These are phyloP conservation scores for Metridium senile DNA, from an alignment of 92 coral and sea anemone species.

Conservation along the genomic window DNA sequence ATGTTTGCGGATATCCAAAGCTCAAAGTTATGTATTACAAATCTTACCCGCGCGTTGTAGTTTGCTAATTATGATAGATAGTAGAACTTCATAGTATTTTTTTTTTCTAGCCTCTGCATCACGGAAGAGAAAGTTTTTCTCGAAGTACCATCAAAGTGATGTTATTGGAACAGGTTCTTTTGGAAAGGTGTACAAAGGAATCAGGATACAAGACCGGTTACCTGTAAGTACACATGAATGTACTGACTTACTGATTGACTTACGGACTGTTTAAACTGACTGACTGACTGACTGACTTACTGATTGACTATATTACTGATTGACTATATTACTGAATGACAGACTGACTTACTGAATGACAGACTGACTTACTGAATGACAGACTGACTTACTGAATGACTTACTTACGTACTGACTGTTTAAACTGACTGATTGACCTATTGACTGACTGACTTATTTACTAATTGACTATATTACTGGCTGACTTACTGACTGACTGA, in stretches of 20 bases:
- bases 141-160: not conserved
- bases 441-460: not conserved
- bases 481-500: too few species aligned
- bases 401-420: too few species aligned
- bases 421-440: not conserved
- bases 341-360: not conserved
- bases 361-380: too few species aligned
- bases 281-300: not conserved
- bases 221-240: slow-evolving; percentile 8
- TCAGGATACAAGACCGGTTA: not conserved
- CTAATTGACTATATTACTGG: not conserved
- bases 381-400: too few species aligned
- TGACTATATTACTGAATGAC: too few species aligned
- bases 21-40: not conserved
- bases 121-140: slow-evolving; percentile 5
- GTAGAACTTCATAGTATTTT: not conserved
- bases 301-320: too few species aligned
- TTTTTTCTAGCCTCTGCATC: slow-evolving; percentile 1
- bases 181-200: slow-evolving; percentile 19
- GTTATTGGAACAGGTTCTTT: slow-evolving; percentile 13
- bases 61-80: too few species aligned
- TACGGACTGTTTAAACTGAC: too few species aligned
- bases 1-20: not conserved
- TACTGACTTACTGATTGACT: not conserved
- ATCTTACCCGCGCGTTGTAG: too few species aligned